phyloP scores from a whole-genome alignment of 2,113 vertebrate species.

The Perca flavescens region DNA sequence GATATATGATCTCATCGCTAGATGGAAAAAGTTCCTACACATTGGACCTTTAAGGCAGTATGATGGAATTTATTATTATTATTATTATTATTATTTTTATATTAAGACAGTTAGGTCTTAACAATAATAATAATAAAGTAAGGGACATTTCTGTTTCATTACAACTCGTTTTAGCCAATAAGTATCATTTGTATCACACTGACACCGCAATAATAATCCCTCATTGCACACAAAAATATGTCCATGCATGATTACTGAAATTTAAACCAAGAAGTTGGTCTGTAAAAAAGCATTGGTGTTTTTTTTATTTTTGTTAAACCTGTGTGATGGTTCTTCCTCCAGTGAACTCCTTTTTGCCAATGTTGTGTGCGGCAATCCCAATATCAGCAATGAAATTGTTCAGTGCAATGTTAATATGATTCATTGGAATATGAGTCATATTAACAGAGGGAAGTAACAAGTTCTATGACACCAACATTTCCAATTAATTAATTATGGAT shows the following conservation, averaged over 20 bases:
- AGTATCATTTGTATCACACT: background rate
- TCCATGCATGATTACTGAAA: background rate
- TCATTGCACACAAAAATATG: background rate
- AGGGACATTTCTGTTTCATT: background rate
- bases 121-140: no score
- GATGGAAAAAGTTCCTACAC: no score
- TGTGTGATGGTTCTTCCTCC: background rate
- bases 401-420: background rate
- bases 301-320: background rate
- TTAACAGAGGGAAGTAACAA: background rate
- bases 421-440: background rate
- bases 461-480: background rate
- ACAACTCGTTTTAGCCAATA: background rate
- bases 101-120: background rate
- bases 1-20: no score
- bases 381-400: background rate
- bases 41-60: background rate
- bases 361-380: background rate
- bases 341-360: background rate
- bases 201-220: background rate
- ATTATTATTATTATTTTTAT: background rate
- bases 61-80: background rate
- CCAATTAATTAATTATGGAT: background rate
- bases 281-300: background rate
- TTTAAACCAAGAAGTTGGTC: background rate